Base-by-base conservation (phyloP, 2,797 vertebrate species). In the Gambusia yucatana region DNA sequence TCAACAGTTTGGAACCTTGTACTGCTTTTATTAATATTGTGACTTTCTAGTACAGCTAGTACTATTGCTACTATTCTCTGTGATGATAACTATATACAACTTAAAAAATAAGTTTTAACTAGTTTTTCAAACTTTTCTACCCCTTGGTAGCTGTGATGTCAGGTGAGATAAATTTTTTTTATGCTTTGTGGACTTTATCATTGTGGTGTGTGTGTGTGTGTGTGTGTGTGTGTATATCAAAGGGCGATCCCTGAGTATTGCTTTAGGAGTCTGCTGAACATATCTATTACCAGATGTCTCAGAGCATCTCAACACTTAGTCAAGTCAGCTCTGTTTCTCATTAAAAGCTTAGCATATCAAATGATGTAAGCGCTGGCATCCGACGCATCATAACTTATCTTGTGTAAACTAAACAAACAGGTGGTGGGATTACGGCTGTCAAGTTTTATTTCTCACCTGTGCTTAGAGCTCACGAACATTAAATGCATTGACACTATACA, bases 371-470 rank as follows among this genome's bases (percentile, higher is more conserved):
- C 22, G 74, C 79, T 89, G 89, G 91, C 90, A 84, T 77, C 73
- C 1, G 78, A 59, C 44, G 44, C 28, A 78, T 82, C 44, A 13
- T 85, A 84, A 88, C 82, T 90, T 86, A 82, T 82, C 76, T 73
- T 69, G 63, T 73, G 76, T 78, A 78, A 87, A 87, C 86, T 77
- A 76, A 84, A 81, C 63, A 59, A 78, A 83, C 79, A 81, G 75
- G 72, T 82, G 84, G 76, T 76, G 76, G 77, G 82, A 88, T 83
- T 77, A 81, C 48, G 72, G 83, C 77, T 78, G 85, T 78, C 81
- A 82, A 77, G 39, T 90, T 92, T 84, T 79, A 88, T 92, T 65
- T 88, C 85, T 90, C 86, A 93, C 90, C 91, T 93, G 90, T 81
- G 70, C 77, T 86, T 59, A 44, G 79, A 77, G 86, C 84, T 81